Percentiles rank a stretch among this genome's conserved stretches.
Evolutionary conservation across 2,888 invertebrate genomes (phyloP).

Genomic region (Eupithecia inturbata): DNA sequence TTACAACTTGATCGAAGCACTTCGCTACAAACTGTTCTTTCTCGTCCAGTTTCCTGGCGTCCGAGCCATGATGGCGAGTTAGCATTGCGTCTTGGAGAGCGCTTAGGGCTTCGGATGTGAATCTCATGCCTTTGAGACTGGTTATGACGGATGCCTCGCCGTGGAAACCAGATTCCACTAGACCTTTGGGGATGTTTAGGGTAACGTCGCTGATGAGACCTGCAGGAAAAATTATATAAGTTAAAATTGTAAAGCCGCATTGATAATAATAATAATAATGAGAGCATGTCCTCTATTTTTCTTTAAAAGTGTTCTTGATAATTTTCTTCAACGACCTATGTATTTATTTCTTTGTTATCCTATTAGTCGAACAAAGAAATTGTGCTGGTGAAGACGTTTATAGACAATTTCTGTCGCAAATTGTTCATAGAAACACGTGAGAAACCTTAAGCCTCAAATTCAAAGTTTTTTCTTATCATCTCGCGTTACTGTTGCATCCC

Average conservation of each 20-base stretch:
- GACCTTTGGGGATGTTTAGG: constrained; percentile 85
- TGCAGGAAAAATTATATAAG: not conserved
- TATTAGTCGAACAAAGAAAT: too few relatives aligned
- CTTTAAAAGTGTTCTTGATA: not conserved
- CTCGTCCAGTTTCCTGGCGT: constrained; percentile 74
- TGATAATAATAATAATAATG: too few relatives aligned
- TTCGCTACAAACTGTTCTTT: constrained; percentile 86
- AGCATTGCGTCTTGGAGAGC: constrained; percentile 84
- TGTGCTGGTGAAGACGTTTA: too few relatives aligned
- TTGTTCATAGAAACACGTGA: too few relatives aligned
- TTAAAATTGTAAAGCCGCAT: not conserved
- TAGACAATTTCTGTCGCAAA: too few relatives aligned
- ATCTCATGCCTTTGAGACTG: constrained; percentile 86
- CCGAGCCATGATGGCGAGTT: constrained; percentile 64
- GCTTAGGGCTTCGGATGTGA: constrained; percentile 85
- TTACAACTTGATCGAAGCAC: constrained; percentile 86
- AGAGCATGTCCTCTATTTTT: not conserved
- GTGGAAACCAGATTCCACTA: constrained; percentile 84
- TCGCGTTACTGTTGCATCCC: too few relatives aligned
- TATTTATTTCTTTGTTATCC: too few relatives aligned
- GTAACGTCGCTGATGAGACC: constrained; percentile 86
- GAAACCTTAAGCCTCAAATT: too few relatives aligned
- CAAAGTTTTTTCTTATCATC: too few relatives aligned
- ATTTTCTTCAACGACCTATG: too few relatives aligned
- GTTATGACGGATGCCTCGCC: constrained; percentile 87